These are phyloP conservation scores for Simalia tracyae DNA, from an alignment of 2,797 vertebrate genomes.

Conservation along the genomic window DNA sequence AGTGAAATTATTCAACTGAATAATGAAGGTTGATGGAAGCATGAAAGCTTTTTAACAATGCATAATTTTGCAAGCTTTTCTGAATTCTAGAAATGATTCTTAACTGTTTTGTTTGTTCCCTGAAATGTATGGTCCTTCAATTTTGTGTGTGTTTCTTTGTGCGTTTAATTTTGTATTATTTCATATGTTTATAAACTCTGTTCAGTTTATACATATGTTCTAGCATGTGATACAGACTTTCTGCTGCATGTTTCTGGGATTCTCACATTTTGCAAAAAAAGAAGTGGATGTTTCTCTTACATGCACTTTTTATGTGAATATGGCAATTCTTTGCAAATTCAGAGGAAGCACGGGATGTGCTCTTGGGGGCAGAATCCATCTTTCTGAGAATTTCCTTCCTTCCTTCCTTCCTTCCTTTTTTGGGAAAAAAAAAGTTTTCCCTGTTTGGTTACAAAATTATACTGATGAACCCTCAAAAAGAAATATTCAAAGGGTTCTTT, in stretches of 20 bases:
- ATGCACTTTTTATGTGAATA: conserved; percentile 18
- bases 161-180: background rate
- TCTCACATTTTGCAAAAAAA: conserved; percentile 33
- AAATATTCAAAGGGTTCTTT: background rate
- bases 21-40: background rate
- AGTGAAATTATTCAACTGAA: background rate
- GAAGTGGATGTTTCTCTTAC: conserved; percentile 52
- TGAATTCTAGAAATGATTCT: background rate
- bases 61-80: background rate
- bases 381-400: background rate
- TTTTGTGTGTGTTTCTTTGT: background rate
- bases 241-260: conserved; percentile 14
- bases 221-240: conserved; percentile 33
- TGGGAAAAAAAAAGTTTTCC: background rate
- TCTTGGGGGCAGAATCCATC: too few relatives aligned
- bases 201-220: conserved; percentile 46
- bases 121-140: background rate
- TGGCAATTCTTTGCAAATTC: background rate
- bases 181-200: conserved; percentile 40
- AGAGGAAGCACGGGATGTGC: background rate
- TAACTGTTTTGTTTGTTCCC: background rate
- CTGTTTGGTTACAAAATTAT: background rate
- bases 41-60: background rate
- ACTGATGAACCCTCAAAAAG: background rate
- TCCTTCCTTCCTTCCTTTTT: background rate